Base-by-base conservation (phyloP, 2,888 invertebrate species). In the Lasioglossum figueresi region DNA sequence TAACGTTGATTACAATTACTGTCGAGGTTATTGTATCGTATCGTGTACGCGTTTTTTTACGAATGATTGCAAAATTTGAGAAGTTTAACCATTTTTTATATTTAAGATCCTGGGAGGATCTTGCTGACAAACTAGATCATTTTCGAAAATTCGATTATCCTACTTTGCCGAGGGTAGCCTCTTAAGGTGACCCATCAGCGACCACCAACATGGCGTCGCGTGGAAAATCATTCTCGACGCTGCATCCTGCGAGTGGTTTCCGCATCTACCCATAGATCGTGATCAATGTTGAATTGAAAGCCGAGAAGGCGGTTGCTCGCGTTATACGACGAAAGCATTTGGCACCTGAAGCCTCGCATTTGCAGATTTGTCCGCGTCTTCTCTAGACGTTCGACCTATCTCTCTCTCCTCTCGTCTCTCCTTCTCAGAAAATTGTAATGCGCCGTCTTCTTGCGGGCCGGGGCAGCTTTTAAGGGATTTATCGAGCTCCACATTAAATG, bases 381-480 rank as follows among this genome's bases (percentile, higher is more conserved):
- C 70, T 63, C 66, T 68, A 79, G 81, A 76, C 86, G 76, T 79
- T 82, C 48, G n/a, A 76, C 79, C 48, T 73, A 52, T n/a, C 10
- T 52, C 10, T 52, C 52, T 8, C 8, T 52, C 52, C 52, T 66
- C 27, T 68, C 66, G 5, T 14, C 59, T 34, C 6, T 31, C 77
- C 75, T 34, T 77, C 37, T 48, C 27, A 82, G 80, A 82, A 88
- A 86, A 88, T 88, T 88, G 86, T 84, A 88, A 88, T 85, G 88
- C 88, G 66, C 84, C 88, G 86, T 79, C 86, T 86, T 88, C 86
- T 80, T 75, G 81, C 80, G 71, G 86, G 79, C 89, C 86, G 52
- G 52, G 85, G 78, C 87, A 84, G 90, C 91, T 91, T 90, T 91
- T 90, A 91, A 88, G 91, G 88, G 89, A 91, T 90, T 91, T 91